Base-by-base conservation (phyloP, 2,797 vertebrate genomes). In the Takifugu rubripes region DNA sequence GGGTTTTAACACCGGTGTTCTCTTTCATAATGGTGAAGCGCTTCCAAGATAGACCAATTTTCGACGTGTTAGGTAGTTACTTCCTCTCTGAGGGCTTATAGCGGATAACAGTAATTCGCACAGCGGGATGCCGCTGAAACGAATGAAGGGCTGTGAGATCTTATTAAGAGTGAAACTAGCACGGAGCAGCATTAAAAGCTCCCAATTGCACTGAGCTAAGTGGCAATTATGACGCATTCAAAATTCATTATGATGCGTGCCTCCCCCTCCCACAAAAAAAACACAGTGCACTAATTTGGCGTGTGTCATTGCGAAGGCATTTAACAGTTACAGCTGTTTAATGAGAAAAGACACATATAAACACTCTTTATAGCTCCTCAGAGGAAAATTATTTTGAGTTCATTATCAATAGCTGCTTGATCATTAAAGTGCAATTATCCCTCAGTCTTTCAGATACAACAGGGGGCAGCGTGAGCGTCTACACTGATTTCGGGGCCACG, bases 61-160 rank as follows among this genome's bases (percentile, higher is more conserved):
- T 62, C 65, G 81, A 78, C 77, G 85, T 82, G 79, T 81, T 69
- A 87, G 86, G 81, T 78, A 81, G 84, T 83, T 75, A 81, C 86
- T 88, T 90, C 86, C 87, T 89, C 86, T 87, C 85, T 46, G 61
- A 76, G 84, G 83, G 72, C 80, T 83, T 78, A 75, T 85, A 82
- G 84, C 59, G 81, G 83, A 86, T 87, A 66, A 80, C 72, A 48
- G 64, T 85, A 87, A 87, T 81, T 81, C 66, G 25, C 68, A 61
- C 83, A 69, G 82, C 74, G 33, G 79, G 82, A 87, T 76, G 82
- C 83, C 66, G 66, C 11, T 59, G 76, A 66, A 73, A 67, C 67
- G 80, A 71, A 77, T 72, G 79, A 83, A 77, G 68, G 74, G 49
- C 71, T 61, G 72, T 66, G 60, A 72, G 72, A 75, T 79, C 78